Percentiles rank a stretch among this genome's conserved stretches.
These are phyloP conservation scores for Microtus richardsoni DNA, from an alignment of 2,113 vertebrate genomes.

Conservation along the genomic window DNA sequence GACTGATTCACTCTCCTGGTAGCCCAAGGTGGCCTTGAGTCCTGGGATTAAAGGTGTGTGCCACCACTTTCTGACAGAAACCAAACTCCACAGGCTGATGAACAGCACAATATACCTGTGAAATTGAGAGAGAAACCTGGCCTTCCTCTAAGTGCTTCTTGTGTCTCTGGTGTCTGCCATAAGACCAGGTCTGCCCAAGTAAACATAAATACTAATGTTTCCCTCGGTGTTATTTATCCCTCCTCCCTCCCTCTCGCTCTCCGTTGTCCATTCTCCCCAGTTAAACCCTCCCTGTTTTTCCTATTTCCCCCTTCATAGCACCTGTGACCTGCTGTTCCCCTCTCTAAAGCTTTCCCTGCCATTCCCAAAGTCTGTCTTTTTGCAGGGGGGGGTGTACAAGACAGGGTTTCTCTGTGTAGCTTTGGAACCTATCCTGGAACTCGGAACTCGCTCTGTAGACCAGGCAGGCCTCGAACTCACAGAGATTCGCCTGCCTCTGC, in stretches of 20 bases:
- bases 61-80: not conserved
- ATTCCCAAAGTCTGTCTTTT: not conserved
- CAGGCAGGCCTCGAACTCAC: too few relatives aligned
- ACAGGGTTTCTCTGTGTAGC: too few relatives aligned
- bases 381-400: too few relatives aligned
- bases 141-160: not conserved
- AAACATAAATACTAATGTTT: too few relatives aligned
- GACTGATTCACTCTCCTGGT: too few relatives aligned
- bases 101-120: not conserved
- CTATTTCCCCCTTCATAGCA: not conserved
- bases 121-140: too few relatives aligned
- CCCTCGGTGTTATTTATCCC: not conserved
- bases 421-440: too few relatives aligned
- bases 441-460: too few relatives aligned
- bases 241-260: not conserved
- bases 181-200: not conserved
- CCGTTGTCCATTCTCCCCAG: not conserved
- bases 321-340: not conserved
- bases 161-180: not conserved
- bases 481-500: too few relatives aligned
- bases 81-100: not conserved
- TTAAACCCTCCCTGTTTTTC: not conserved
- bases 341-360: not conserved
- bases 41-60: too few relatives aligned
- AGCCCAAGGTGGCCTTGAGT: too few relatives aligned